phyloP scores from a whole-genome alignment of 2,113 vertebrate species.

The Thermophis baileyi region DNA sequence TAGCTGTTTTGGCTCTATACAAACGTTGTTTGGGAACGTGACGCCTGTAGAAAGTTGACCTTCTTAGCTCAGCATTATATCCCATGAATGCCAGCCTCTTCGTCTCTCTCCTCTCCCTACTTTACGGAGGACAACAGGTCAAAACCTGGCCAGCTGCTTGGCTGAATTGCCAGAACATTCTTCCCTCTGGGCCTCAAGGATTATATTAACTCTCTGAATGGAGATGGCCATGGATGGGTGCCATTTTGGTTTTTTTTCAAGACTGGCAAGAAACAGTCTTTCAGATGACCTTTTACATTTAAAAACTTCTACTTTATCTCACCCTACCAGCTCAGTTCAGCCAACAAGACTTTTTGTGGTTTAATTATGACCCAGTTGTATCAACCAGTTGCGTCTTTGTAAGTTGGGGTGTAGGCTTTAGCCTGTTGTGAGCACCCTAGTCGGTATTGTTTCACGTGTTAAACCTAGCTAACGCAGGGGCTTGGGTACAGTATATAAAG shows the following conservation, averaged over 20 bases:
- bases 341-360: neutral
- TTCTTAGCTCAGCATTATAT: slow-evolving; percentile 17
- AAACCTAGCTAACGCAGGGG: neutral
- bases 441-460: too few species aligned
- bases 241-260: neutral
- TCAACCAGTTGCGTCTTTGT: neutral
- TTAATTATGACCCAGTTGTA: neutral
- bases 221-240: neutral
- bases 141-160: neutral
- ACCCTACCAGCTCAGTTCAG: neutral
- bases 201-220: neutral
- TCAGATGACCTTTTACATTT: neutral
- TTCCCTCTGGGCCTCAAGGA: neutral
- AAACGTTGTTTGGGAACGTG: slow-evolving; percentile 17
- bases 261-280: neutral
- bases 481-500: neutral
- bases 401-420: neutral
- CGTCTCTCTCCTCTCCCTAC: neutral
- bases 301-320: neutral
- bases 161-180: neutral
- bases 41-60: slow-evolving; percentile 20
- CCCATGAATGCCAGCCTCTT: neutral
- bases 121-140: neutral
- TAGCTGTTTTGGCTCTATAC: slow-evolving; percentile 35
- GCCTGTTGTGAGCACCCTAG: too few species aligned